Evolutionary conservation across 2,797 vertebrate genomes (phyloP).

Genomic region (Pangasius macronema): DNA sequence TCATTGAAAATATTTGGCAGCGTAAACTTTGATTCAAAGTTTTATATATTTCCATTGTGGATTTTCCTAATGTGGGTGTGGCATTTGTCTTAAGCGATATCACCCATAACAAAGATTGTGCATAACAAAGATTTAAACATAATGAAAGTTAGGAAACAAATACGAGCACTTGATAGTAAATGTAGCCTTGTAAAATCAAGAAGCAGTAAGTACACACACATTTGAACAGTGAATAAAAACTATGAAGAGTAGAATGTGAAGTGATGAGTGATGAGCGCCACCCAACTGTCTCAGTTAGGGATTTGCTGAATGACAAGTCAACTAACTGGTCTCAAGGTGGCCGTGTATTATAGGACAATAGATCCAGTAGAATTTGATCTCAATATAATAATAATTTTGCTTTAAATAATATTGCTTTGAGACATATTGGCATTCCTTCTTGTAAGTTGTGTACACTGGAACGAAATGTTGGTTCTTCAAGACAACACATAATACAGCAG

Average conservation of each 20-base stretch:
- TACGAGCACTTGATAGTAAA: constrained; percentile 5
- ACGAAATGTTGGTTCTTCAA: not conserved
- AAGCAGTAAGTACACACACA: not conserved
- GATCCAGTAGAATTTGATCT: not conserved
- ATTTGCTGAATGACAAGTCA: not conserved
- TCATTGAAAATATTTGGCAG: not conserved
- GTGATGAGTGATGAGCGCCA: not conserved
- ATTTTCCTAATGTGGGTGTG: constrained; percentile 6
- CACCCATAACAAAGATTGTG: not conserved
- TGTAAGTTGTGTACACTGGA: not conserved
- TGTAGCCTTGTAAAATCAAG: not conserved
- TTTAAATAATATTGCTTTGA: not conserved
- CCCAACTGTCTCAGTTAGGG: not conserved
- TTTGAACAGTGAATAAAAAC: not conserved
- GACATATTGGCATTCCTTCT: not conserved
- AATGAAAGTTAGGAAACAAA: not conserved
- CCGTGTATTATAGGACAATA: not conserved
- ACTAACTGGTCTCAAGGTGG: not conserved
- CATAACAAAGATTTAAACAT: not conserved
- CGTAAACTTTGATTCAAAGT: not conserved
- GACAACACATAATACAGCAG: not conserved
- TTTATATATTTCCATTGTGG: not conserved
- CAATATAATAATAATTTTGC: not conserved
- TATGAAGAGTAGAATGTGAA: not conserved
- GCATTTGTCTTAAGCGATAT: not conserved